Conservation (phyloP, 2,888 invertebrate genomes). For the Odontocolon sp. region DNA sequence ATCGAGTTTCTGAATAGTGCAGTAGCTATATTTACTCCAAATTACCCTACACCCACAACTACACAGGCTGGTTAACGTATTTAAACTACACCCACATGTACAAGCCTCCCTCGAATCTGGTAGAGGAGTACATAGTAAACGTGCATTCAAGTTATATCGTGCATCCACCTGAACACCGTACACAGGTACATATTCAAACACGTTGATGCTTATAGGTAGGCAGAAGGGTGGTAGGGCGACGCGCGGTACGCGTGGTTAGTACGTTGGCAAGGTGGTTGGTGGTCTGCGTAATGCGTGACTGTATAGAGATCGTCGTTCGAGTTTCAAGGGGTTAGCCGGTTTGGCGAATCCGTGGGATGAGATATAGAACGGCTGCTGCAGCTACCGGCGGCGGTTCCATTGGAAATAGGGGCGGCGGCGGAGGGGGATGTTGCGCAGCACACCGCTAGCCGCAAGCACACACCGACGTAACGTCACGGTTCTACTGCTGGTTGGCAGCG, state of each 20-base stretch:
- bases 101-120: neutral
- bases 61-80: neutral
- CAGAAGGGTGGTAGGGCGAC: conserved; percentile 10
- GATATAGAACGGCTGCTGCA: conserved; percentile 1
- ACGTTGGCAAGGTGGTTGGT: conserved; percentile 9
- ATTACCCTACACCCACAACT: neutral
- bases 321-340: conserved; percentile 24
- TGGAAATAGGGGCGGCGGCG: neutral
- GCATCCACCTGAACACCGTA: conserved; percentile 32
- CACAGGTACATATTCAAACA: conserved; percentile 24
- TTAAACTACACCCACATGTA: neutral
- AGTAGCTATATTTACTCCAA: neutral
- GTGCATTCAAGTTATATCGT: conserved; percentile 40
- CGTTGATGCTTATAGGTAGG: conserved; percentile 25
- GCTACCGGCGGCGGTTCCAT: neutral
- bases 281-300: conserved; percentile 27
- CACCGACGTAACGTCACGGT: conserved; percentile 37
- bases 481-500: neutral
- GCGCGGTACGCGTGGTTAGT: conserved; percentile 26
- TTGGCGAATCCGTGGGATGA: conserved; percentile 1
- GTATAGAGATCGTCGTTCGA: conserved; percentile 41
- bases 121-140: conserved; percentile 3
- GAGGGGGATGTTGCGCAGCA: conserved; percentile 11
- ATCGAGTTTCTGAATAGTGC: neutral
- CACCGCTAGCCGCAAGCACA: conserved; percentile 27